Evolutionary conservation across 2,113 vertebrate genomes (phyloP).

Genomic region (Dolichallabes microphthalmus): DNA sequence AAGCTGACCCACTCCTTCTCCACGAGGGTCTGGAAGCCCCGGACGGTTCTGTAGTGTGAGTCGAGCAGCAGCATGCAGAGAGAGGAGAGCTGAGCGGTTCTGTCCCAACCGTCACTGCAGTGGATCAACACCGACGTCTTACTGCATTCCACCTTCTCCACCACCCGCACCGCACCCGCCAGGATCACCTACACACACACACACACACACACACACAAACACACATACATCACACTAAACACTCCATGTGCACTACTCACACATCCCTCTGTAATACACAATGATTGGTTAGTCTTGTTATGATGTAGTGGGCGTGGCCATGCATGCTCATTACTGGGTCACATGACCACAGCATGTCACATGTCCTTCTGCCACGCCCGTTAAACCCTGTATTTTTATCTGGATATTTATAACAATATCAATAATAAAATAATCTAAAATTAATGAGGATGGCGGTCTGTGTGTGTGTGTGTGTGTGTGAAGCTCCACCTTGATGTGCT

Average conservation of each 20-base stretch:
- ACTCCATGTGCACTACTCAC: background rate
- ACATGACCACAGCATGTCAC: background rate
- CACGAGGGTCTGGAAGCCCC: constrained; percentile 89
- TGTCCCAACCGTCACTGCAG: constrained; percentile 96
- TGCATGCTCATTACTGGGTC: background rate
- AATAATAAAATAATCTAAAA: no score
- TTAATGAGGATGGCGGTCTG: background rate
- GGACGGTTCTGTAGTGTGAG: constrained; percentile 86
- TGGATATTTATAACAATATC: no score
- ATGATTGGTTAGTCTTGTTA: background rate
- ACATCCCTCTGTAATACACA: background rate
- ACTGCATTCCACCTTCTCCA: constrained; percentile 93
- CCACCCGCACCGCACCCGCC: constrained; percentile 90
- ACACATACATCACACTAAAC: background rate
- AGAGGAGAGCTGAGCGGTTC: constrained; percentile 90
- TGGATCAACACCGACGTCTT: constrained; percentile 95
- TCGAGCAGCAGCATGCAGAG: constrained; percentile 95
- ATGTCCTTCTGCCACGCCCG: no score
- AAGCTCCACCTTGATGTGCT: constrained; percentile 90
- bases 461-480: background rate
- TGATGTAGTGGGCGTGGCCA: background rate
- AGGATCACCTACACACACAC: constrained; percentile 81
- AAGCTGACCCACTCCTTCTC: constrained; percentile 98
- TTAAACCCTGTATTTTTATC: no score
- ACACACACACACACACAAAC: constrained; percentile 30